Evolutionary conservation across 2,888 invertebrate species (phyloP).

Genomic region (Leptarthrus brevirostris): DNA sequence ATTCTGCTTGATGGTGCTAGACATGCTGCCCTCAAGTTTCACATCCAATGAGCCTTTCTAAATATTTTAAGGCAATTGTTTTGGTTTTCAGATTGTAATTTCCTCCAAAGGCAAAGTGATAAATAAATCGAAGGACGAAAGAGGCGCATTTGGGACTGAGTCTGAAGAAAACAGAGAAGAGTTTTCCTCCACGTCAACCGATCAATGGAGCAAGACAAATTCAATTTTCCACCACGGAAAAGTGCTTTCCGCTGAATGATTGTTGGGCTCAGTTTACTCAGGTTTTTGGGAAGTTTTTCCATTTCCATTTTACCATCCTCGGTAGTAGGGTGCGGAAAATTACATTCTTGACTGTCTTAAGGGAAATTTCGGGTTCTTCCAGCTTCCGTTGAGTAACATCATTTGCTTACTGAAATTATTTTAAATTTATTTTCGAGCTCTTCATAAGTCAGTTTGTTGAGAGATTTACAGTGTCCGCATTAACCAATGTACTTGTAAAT

Average conservation of each 20-base stretch:
- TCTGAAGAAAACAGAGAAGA: constrained; percentile 10
- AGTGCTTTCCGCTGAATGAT: constrained; percentile 23
- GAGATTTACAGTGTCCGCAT: constrained; percentile 15
- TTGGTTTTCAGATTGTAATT: constrained; percentile 16
- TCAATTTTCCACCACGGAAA: constrained; percentile 30
- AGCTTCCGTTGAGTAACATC: too few relatives aligned
- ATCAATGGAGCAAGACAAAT: constrained; percentile 37
- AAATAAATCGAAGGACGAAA: too few relatives aligned
- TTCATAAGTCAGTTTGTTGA: constrained; percentile 12
- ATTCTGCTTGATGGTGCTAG: background rate
- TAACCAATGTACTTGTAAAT: constrained; percentile 21
- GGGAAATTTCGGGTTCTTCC: too few relatives aligned
- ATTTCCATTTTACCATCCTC: background rate
- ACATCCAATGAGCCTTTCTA: constrained; percentile 4
- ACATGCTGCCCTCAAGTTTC: background rate
- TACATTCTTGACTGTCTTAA: too few relatives aligned
- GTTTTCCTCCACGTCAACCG: constrained; percentile 7
- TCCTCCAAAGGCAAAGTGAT: constrained; percentile 11
- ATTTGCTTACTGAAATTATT: background rate
- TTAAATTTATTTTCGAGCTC: constrained; percentile 19
- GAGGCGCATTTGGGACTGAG: too few relatives aligned
- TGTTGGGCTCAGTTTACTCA: constrained; percentile 19
- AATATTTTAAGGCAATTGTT: constrained; percentile 25
- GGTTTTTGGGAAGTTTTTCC: constrained; percentile 22
- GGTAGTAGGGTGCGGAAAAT: too few relatives aligned